A percentile compares a stretch with the other conserved stretches of the same genome.
Conservation (phyloP, 2,113 vertebrate genomes). For the Phrynosoma blainvillii region DNA sequence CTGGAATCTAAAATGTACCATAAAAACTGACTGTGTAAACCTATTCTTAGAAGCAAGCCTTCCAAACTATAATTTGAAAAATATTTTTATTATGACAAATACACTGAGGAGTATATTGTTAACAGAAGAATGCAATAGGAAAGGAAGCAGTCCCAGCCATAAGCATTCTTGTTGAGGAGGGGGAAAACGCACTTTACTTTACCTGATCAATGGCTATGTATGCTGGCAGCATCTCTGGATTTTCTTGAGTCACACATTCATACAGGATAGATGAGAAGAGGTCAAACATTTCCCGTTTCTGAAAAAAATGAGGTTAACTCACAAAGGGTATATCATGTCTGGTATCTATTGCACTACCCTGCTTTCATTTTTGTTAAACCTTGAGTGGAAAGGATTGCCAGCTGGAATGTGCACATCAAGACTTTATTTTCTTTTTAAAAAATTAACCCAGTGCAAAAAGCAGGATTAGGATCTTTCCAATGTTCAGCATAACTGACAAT, state of each 20-base stretch:
- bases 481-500: not conserved
- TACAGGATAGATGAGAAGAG: conserved; percentile 95
- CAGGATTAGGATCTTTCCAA: not conserved
- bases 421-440: not conserved
- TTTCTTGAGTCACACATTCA: conserved; percentile 96
- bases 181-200: not conserved
- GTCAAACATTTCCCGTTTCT: conserved; percentile 90
- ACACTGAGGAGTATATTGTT: not conserved
- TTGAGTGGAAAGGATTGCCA: not conserved
- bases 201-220: conserved; percentile 98
- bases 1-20: not conserved
- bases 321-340: conserved; percentile 4
- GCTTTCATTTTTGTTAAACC: conserved; percentile 18
- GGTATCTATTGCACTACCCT: conserved; percentile 11
- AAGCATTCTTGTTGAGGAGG: fast-evolving
- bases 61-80: not conserved
- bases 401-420: not conserved
- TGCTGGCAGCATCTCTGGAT: conserved; percentile 95
- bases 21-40: not conserved
- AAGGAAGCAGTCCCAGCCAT: fast-evolving
- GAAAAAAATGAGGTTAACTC: conserved; percentile 47
- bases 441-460: not conserved
- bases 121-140: not conserved
- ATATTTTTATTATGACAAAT: not conserved
- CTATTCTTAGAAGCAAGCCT: not conserved